Evolutionary conservation across 2,113 vertebrate genomes (phyloP).

Genomic region (Labeo rohita): DNA sequence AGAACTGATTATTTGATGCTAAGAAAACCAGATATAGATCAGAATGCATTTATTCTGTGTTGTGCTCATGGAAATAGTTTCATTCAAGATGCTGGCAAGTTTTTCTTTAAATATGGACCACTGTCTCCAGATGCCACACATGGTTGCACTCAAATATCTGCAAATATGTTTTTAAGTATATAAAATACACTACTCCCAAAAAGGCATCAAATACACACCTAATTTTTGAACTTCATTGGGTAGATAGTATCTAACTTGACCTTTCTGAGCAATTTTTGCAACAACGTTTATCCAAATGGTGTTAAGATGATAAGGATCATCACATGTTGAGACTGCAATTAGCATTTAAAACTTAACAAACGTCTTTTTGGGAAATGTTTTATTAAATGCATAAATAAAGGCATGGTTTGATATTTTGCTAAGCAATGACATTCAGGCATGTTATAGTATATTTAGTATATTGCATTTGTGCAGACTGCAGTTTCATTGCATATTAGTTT

Average conservation of each 20-base stretch:
- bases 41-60: neutral
- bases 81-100: neutral
- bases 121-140: neutral
- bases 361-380: neutral
- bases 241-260: neutral
- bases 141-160: neutral
- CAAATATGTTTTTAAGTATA: neutral
- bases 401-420: neutral
- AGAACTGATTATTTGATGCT: neutral
- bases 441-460: neutral
- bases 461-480: neutral
- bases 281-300: neutral
- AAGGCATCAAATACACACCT: neutral
- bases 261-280: neutral
- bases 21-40: conserved; percentile 9
- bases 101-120: neutral
- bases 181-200: neutral
- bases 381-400: neutral
- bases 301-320: neutral
- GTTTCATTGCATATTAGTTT: neutral
- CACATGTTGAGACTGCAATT: neutral
- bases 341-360: neutral
- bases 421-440: too few relatives aligned
- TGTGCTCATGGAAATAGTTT: neutral
- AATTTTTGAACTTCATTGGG: neutral